These are phyloP conservation scores for Mohoua ochrocephala DNA, from an alignment of 2,113 vertebrate genomes.

Conservation along the genomic window DNA sequence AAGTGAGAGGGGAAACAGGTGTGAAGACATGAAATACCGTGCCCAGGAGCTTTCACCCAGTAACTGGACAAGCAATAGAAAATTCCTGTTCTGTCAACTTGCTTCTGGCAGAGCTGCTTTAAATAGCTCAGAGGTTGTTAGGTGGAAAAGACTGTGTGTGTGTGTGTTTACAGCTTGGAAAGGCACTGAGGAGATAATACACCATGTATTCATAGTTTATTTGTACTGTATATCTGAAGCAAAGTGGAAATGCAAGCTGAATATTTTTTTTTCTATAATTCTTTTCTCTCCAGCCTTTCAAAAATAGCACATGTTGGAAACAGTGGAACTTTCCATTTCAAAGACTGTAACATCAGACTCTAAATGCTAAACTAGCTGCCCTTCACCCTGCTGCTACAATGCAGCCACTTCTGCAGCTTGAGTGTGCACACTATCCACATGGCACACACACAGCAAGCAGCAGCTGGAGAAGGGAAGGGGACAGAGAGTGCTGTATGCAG, in stretches of 20 bases:
- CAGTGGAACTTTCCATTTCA: background rate
- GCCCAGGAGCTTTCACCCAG: background rate
- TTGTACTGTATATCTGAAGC: background rate
- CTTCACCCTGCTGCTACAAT: background rate
- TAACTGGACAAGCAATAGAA: background rate
- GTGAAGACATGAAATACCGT: background rate
- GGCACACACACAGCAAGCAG: background rate
- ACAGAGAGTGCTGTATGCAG: background rate
- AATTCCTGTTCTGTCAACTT: background rate
- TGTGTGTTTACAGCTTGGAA: background rate
- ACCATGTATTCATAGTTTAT: conserved; percentile 17
- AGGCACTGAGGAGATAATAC: background rate
- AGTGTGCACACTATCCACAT: background rate
- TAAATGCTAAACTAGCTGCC: background rate
- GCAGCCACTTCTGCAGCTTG: background rate
- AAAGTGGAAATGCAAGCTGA: conserved; percentile 2
- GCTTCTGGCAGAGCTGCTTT: background rate
- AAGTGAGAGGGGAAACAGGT: background rate
- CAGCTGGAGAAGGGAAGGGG: background rate
- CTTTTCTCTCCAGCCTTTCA: background rate
- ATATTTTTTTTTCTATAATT: background rate
- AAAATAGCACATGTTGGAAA: background rate
- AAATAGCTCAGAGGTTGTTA: background rate
- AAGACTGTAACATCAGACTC: background rate
- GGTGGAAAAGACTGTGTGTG: background rate